Percentiles rank a stretch among this genome's conserved stretches.
Evolutionary conservation across 2,888 invertebrate genomes (phyloP).

Genomic region (Desoria tigrina): DNA sequence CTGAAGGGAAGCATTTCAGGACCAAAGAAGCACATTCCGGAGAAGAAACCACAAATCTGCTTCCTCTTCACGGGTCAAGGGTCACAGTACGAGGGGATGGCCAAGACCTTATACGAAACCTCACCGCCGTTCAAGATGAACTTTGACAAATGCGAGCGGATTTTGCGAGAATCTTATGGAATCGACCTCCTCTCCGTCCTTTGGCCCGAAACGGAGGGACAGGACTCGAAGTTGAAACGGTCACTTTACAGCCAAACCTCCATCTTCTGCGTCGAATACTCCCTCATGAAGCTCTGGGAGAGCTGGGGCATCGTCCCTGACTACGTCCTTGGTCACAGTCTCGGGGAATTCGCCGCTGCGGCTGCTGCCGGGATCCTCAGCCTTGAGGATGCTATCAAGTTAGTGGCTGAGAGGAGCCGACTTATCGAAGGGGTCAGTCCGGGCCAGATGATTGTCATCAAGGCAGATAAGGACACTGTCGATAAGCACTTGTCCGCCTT

Average conservation of each 20-base stretch:
- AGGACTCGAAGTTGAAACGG: neutral
- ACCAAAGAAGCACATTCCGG: slow-evolving; percentile 1
- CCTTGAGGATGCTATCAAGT: slow-evolving; percentile 34
- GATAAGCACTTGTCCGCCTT: slow-evolving; percentile 16
- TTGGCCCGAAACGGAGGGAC: slow-evolving; percentile 1
- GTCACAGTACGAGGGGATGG: slow-evolving; percentile 34
- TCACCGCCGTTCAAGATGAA: slow-evolving; percentile 5
- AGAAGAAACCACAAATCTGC: slow-evolving; percentile 23
- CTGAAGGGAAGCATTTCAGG: neutral
- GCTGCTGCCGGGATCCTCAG: slow-evolving; percentile 31
- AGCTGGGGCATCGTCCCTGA: slow-evolving; percentile 17
- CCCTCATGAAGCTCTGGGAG: slow-evolving; percentile 14
- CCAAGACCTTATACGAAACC: slow-evolving; percentile 23
- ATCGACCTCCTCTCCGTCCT: slow-evolving; percentile 11
- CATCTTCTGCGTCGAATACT: slow-evolving; percentile 20
- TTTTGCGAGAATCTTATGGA: slow-evolving; percentile 9
- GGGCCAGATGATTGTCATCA: slow-evolving; percentile 39
- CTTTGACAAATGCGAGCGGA: slow-evolving; percentile 12
- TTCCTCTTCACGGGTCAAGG: slow-evolving; percentile 42
- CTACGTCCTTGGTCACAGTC: slow-evolving; percentile 37
- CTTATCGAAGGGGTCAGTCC: slow-evolving; percentile 29
- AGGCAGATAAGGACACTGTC: slow-evolving; percentile 24
- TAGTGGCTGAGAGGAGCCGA: slow-evolving; percentile 38
- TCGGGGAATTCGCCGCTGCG: slow-evolving; percentile 42
- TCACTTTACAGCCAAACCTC: slow-evolving; percentile 18